Percentiles rank a stretch among this genome's conserved stretches.
Evolutionary conservation across 2,888 invertebrate species (phyloP).

Genomic region (Platynereis dumerilii): DNA sequence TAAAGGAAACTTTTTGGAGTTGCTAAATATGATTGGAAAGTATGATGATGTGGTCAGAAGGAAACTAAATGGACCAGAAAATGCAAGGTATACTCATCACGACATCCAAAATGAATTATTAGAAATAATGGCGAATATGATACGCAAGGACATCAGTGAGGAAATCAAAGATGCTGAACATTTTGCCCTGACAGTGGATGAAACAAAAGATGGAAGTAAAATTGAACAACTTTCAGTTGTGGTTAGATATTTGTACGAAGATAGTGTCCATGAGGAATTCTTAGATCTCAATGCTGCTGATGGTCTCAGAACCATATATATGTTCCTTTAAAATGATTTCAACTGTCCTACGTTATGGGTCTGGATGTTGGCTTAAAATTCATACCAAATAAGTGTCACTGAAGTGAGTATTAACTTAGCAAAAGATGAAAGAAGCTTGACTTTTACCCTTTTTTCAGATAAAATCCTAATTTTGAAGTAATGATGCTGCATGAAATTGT

Average conservation of each 20-base stretch:
- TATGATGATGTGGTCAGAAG: neutral
- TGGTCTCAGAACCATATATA: neutral
- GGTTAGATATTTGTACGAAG: neutral
- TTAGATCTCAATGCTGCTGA: neutral
- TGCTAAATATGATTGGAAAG: neutral
- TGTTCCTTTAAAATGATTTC: no score
- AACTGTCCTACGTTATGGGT: no score
- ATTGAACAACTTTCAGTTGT: neutral
- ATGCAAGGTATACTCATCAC: neutral
- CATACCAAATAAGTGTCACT: no score
- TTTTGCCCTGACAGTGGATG: slow-evolving; percentile 1
- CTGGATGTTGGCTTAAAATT: no score
- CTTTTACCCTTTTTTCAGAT: no score
- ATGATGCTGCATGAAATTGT: no score
- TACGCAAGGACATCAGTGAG: neutral
- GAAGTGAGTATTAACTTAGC: no score
- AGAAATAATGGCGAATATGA: slow-evolving; percentile 1
- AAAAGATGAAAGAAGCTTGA: no score
- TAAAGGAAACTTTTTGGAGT: neutral
- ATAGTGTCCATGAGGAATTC: neutral
- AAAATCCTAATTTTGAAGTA: no score
- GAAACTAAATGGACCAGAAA: neutral
- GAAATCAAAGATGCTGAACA: neutral
- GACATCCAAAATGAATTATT: slow-evolving; percentile 7
- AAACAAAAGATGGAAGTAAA: neutral